phyloP scores from a whole-genome alignment of 1,140 invertebrate species.

The silkworm (Bombyx mori) region DNA sequence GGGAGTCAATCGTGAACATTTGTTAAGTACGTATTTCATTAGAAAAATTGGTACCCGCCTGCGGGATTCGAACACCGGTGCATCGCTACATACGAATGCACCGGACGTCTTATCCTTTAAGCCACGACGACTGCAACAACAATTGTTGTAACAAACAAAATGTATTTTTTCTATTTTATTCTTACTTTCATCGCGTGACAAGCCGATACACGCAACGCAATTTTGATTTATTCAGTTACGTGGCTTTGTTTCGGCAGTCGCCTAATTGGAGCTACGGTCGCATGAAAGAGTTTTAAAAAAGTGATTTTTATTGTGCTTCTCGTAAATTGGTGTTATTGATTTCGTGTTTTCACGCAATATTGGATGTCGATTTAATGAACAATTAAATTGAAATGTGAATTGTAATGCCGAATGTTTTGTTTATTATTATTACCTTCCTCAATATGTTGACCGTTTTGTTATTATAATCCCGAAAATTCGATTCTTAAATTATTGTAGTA shows the following conservation, averaged over 20 bases:
- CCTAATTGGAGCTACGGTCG: conserved; percentile 19
- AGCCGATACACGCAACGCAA: conserved; percentile 36
- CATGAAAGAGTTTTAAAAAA: conserved; percentile 13
- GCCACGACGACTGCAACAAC: no score
- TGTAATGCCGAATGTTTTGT: not conserved
- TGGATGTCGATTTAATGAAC: not conserved
- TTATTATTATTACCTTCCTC: not conserved
- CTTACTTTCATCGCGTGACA: conserved; percentile 42
- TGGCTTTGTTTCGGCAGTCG: conserved; percentile 15
- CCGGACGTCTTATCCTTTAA: no score
- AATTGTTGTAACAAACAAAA: conserved; percentile 31
- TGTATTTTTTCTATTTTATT: conserved; percentile 10
- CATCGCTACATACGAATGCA: no score
- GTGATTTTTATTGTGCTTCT: conserved; percentile 6
- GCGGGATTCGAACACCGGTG: no score
- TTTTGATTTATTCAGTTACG: conserved; percentile 33
- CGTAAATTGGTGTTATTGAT: conserved; percentile 9
- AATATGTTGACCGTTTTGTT: no score
- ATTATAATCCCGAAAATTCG: no score
- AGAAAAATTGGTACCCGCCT: no score
- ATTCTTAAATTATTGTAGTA: no score
- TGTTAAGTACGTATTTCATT: no score
- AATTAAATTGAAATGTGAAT: not conserved
- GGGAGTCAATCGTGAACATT: no score
- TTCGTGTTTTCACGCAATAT: conserved; percentile 2